Evolutionary conservation across 2,888 invertebrate species (phyloP), one percentile per base, ranked within the genome.

Genomic region (Cephus spinipes): DNA sequence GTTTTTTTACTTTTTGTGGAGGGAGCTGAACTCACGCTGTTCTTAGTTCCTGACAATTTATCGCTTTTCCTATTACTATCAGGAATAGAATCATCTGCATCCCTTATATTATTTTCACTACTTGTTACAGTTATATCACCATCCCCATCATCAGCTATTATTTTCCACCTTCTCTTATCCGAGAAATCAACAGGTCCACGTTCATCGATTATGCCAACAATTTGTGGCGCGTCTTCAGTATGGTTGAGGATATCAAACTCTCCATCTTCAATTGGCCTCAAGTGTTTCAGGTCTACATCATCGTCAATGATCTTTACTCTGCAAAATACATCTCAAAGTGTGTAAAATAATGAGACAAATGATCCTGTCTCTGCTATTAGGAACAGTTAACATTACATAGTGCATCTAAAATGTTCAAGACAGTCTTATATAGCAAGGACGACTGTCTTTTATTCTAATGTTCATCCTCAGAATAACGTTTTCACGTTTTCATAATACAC

Each of bases 191-290:
- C 83, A 0, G 89, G 87, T n/a, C 89, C 89, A 11, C 89, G 86
- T 78, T 98, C 98, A 89, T 98, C 98, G 75, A 97, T 94, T 76
- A 98, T 94, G 1, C 96, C 97, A 0, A 96, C 98, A 81, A 98
- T 95, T 90, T 96, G 96, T 0, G 98, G 98, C 0, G 96, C 97
- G 90, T 98, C 97, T 88, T 98, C 98, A n/a, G 94, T 94, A 0
- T 94, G 93, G 77, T 95, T 93, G 73, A 95, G 93, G 3, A 96
- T 93, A 76, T 96, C 95, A 69, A 95, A 92, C 84, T 94, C 94
- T 80, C 94, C 94, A 71, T 94, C 94, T 33, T 94, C 94, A 0
- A 94, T 90, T 0, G 95, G 92, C 55, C 94, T 93, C 36, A 95
- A 92, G 77, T 94, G 93, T 3, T 94, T 93, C 4, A 95, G 84